Base-by-base conservation (phyloP, 1,140 invertebrate species). In the Drosophila mayri region DNA sequence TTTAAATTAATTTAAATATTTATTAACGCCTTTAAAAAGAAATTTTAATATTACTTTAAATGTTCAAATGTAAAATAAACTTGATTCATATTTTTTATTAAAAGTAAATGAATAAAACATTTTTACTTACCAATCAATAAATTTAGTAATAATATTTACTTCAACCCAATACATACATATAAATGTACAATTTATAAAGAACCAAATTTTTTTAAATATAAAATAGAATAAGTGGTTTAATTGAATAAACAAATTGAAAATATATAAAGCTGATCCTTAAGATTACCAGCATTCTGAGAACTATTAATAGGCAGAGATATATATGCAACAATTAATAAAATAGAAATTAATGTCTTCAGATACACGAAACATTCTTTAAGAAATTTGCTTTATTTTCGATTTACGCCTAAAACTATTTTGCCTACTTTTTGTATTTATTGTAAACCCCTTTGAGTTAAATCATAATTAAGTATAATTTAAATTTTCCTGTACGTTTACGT, bases 401-500 rank as follows among this genome's bases (percentile, higher is more conserved):
- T 52, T 35, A 35, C 6, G n/a, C 28, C 7, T 52, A 52, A 52
- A 52, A 52, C 18, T 52, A 52, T 14, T 30, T 35, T 52, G 12
- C 8, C 18, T 52, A 20, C 30, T 20, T 20, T 32, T 52, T 20
- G 18, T 44, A 12, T 44, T 44, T 16, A 35, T 52, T 52, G 30
- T 52, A 64, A 41, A n/a, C 40, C 28, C 12, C 4, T n/a, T 64
- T 41, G 40, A 30, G 40, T 41, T 28, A 44, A 46, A 20, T 72
- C 5, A 38, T 68, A 52, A 57, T 54, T 68, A 58, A 71, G 46
- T 70, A 66, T 32, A 28, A 40, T 71, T 37, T 25, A 32, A 20
- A 6, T n/a, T 49, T 68, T 54, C 35, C 35, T 64, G 41, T 75
- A 57, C 11, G 43, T 35, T 73, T 67, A 66, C 54, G 57, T 76